Evolutionary conservation across 64 coral and sea anemone species (phyloP).

Genomic region (Montipora foliosa): DNA sequence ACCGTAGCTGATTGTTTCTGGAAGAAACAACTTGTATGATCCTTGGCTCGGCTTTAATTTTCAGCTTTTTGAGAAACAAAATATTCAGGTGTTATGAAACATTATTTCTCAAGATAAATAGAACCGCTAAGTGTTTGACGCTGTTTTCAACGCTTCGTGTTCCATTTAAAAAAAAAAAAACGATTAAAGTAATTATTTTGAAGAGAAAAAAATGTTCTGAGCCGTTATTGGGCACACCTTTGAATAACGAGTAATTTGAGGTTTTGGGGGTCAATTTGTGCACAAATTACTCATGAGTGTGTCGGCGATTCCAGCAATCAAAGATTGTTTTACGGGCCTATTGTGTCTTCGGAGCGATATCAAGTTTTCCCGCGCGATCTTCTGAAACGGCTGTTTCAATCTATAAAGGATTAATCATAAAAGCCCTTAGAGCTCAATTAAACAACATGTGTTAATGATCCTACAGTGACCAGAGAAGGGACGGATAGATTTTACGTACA

Average conservation of each 20-base stretch:
- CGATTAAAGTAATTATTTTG: conserved; percentile 47
- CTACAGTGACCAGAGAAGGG: not conserved
- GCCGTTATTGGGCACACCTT: conserved; percentile 17
- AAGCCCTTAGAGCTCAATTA: conserved; percentile 93
- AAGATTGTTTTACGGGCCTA: not conserved
- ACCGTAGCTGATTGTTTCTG: too few relatives aligned
- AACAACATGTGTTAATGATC: conserved; percentile 95
- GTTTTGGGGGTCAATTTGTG: conserved; percentile 2
- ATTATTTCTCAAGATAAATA: conserved; percentile 22
- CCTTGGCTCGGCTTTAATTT: not conserved
- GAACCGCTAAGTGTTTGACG: conserved; percentile 34
- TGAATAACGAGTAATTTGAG: conserved; percentile 37
- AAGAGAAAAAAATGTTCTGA: not conserved
- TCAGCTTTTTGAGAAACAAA: not conserved
- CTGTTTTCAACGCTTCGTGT: conserved; percentile 28
- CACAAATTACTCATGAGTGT: not conserved
- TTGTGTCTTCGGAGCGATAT: not conserved
- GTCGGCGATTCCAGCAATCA: conserved; percentile 6
- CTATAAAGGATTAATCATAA: conserved; percentile 76
- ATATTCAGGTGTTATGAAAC: not conserved
- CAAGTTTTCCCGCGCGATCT: not conserved
- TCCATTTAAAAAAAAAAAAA: not conserved
- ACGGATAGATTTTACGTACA: not conserved
- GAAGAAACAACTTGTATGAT: not conserved
- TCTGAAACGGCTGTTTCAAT: conserved; percentile 53